Percentiles rank a stretch among this genome's conserved stretches.
These are phyloP conservation scores for Mesodorylaimus sp. DNA, from an alignment of 2,888 invertebrate genomes.

Conservation along the genomic window DNA sequence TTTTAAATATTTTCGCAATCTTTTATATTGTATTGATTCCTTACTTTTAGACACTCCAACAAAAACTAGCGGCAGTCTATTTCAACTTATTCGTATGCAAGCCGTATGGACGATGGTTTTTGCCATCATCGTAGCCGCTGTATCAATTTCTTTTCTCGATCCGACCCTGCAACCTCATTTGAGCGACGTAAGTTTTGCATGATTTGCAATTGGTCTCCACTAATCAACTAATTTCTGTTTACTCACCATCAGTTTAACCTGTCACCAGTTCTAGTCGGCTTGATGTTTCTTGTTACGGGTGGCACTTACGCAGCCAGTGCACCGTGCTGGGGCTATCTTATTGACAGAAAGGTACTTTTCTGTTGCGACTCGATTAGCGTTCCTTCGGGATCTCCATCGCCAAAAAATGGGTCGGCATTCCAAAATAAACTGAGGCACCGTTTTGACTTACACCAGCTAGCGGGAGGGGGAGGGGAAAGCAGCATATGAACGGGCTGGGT, in stretches of 20 bases:
- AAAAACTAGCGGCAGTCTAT: background rate
- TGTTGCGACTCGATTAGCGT: background rate
- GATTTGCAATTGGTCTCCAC: background rate
- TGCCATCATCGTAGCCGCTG: slow-evolving; percentile 24
- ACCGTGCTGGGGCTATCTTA: slow-evolving; percentile 23
- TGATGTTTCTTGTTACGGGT: slow-evolving; percentile 26
- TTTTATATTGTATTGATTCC: background rate
- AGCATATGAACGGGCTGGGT: too few species aligned
- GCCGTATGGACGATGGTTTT: slow-evolving; percentile 18
- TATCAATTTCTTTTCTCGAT: slow-evolving; percentile 47
- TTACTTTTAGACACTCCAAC: background rate
- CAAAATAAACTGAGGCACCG: too few species aligned
- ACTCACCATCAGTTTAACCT: slow-evolving; percentile 19
- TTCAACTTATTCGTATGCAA: slow-evolving; percentile 16
- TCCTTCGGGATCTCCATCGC: too few species aligned
- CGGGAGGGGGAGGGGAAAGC: too few species aligned
- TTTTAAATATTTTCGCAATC: background rate
- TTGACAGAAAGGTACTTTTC: slow-evolving; percentile 14
- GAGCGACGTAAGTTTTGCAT: slow-evolving; percentile 38
- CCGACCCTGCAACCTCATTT: slow-evolving; percentile 74
- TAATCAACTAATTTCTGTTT: background rate
- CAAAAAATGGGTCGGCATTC: too few species aligned
- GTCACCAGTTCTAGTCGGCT: slow-evolving; percentile 23
- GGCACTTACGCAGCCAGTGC: slow-evolving; percentile 24
- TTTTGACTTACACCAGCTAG: too few species aligned